A percentile compares a stretch with the other conserved stretches of the same genome.
Evolutionary conservation across 2,113 vertebrate genomes (phyloP).

Genomic region (Bos taurus): DNA sequence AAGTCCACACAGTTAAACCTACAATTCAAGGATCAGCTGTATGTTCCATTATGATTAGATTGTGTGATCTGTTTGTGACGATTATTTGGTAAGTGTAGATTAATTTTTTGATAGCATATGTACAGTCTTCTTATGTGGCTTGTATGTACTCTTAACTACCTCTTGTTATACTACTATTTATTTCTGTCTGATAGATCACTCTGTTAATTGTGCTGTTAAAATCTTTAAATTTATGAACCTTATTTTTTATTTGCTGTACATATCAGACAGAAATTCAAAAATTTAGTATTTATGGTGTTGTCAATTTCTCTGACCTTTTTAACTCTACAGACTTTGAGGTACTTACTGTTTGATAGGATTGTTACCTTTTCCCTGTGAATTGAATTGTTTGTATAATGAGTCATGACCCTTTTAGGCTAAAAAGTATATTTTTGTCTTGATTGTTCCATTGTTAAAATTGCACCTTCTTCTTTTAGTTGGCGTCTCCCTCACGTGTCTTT

Average conservation of each 20-base stretch:
- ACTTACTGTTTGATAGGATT: neutral
- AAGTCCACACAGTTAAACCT: neutral
- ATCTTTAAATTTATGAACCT: neutral
- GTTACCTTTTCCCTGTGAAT: neutral
- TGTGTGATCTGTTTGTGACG: neutral
- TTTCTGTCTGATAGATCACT: neutral
- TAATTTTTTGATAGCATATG: neutral
- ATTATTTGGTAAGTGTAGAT: neutral
- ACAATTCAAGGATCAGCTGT: neutral
- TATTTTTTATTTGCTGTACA: neutral
- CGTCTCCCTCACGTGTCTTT: neutral
- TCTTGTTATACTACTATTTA: neutral
- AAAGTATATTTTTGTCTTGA: neutral
- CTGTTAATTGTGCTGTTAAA: neutral
- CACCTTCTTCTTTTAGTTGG: neutral
- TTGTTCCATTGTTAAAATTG: neutral
- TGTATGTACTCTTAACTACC: neutral
- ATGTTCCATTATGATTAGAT: neutral
- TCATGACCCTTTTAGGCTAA: neutral
- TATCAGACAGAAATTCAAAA: neutral
- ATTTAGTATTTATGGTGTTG: neutral
- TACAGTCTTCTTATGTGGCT: neutral
- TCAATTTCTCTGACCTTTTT: neutral
- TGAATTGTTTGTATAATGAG: neutral
- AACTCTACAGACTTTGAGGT: neutral